Conservation (phyloP, 2,797 vertebrate species). For the Tokudaia muenninki region DNA sequence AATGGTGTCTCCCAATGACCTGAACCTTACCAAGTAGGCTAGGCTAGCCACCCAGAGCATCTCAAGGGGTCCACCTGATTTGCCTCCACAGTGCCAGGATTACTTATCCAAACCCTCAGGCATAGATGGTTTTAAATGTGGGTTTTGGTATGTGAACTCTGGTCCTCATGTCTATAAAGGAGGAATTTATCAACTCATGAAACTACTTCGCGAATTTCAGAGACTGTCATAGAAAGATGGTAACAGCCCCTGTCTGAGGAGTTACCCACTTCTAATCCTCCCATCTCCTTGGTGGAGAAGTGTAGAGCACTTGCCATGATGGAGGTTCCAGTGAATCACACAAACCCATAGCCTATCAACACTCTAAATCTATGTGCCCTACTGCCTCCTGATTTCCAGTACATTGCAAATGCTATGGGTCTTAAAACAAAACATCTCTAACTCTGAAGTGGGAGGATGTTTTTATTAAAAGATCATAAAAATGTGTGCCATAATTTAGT, state of each 20-base stretch:
- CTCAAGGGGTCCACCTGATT: neutral
- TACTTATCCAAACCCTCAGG: neutral
- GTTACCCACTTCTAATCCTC: too few relatives aligned
- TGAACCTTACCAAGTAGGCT: neutral
- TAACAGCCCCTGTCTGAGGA: neutral
- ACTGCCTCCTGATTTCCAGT: neutral
- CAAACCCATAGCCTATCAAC: neutral
- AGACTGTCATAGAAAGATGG: neutral
- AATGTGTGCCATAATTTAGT: neutral
- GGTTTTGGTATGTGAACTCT: neutral
- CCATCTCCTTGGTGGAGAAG: neutral
- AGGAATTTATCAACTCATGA: neutral
- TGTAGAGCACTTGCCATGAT: neutral
- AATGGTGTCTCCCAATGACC: neutral
- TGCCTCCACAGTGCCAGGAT: neutral
- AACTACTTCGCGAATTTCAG: neutral
- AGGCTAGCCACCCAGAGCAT: neutral
- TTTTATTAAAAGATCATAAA: slow-evolving; percentile 29
- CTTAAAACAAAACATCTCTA: neutral
- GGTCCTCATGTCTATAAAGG: neutral
- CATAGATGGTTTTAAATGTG: neutral
- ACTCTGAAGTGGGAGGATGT: neutral
- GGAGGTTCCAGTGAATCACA: neutral
- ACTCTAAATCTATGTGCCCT: neutral
- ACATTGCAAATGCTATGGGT: neutral